Evolutionary conservation across 2,113 vertebrate species (phyloP).

Genomic region (Sarotherodon lohbergeri): DNA sequence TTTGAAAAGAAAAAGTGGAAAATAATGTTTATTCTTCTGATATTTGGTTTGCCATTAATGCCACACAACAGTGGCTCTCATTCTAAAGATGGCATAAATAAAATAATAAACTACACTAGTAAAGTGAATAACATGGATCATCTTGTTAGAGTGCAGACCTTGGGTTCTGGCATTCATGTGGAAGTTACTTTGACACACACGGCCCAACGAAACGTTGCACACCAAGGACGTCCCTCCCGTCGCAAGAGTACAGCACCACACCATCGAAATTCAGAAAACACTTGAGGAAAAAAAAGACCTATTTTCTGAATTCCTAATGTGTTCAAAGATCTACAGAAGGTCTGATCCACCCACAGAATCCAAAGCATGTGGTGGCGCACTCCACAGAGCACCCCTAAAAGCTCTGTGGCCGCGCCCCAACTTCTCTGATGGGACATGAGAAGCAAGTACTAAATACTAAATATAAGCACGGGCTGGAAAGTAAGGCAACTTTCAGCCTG

Average conservation of each 20-base stretch:
- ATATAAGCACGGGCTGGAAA: neutral
- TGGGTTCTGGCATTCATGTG: neutral
- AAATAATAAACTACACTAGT: neutral
- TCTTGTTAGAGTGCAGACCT: neutral
- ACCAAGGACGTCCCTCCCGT: neutral
- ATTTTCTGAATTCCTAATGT: neutral
- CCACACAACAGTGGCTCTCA: neutral
- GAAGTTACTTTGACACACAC: neutral
- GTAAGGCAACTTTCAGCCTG: rapidly evolving
- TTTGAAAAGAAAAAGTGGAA: neutral
- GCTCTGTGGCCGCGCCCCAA: neutral
- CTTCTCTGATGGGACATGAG: neutral
- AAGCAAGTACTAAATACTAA: neutral
- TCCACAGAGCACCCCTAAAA: neutral
- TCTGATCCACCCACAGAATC: neutral
- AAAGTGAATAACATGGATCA: neutral
- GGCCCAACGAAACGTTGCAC: neutral
- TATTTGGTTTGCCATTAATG: neutral
- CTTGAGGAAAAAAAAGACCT: neutral
- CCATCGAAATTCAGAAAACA: too few species aligned
- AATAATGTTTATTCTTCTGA: neutral
- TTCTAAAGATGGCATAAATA: neutral
- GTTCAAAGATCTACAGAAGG: neutral
- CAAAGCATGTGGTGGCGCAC: neutral
- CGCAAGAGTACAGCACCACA: too few species aligned